phyloP scores from a whole-genome alignment of 2,797 vertebrate species.

The Sebastes steindachneri region DNA sequence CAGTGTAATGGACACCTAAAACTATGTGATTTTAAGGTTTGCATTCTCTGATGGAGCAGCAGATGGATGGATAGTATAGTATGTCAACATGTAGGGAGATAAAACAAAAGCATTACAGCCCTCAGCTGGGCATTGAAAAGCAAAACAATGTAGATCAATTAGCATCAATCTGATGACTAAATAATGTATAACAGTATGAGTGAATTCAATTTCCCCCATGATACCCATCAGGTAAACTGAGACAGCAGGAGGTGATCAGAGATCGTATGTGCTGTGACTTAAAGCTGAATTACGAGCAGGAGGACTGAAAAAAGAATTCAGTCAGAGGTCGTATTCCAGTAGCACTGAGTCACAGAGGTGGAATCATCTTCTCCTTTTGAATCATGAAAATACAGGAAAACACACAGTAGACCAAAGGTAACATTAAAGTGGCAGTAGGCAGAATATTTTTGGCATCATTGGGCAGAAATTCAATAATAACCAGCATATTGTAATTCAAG shows the following conservation, averaged over 20 bases:
- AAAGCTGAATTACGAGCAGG: slow-evolving; percentile 1
- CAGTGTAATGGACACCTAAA: slow-evolving; percentile 27
- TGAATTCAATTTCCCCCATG: not conserved
- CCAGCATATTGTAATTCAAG: too few species aligned
- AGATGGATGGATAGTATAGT: not conserved
- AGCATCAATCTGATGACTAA: too few species aligned
- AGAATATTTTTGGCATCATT: too few species aligned
- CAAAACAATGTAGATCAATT: not conserved
- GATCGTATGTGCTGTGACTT: not conserved
- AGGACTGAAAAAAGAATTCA: slow-evolving; percentile 2
- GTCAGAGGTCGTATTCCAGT: not conserved
- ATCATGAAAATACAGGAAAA: not conserved
- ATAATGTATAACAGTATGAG: not conserved
- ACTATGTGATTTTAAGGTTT: slow-evolving; percentile 13
- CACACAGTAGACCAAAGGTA: not conserved
- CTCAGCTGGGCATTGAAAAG: not conserved
- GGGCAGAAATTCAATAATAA: too few species aligned
- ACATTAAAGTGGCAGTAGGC: not conserved
- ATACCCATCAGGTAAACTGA: not conserved
- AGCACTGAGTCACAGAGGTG: slow-evolving; percentile 17
- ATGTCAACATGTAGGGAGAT: not conserved
- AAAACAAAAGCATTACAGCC: not conserved
- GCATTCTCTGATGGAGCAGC: not conserved
- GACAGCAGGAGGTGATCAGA: not conserved
- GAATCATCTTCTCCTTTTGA: not conserved